Base-by-base conservation (phyloP, 2,797 vertebrate genomes). In the Babyrousa celebensis region DNA sequence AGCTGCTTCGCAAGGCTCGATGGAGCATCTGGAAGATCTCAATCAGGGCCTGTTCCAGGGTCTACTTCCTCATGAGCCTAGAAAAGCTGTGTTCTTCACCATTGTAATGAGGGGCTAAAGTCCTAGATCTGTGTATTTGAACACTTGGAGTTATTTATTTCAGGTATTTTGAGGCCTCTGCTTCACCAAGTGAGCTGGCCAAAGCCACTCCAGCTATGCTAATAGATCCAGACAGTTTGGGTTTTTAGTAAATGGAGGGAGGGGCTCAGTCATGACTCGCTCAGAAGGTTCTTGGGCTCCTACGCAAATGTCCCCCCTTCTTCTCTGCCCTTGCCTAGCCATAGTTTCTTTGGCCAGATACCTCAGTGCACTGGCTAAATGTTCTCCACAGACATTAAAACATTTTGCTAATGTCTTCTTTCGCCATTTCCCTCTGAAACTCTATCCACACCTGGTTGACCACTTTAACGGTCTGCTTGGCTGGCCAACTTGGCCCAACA, bases 381-480 rank as follows among this genome's bases (percentile, higher is more conserved):
- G 21, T 48, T 70, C 65, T 74, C 52, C 32, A 83, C 29, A 93
- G 87, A 78, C 32, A 56, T 89, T 14, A 83, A 95, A 93, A 62
- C 88, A 52, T 68, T 83, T 92, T 80, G n/a, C 67, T 67, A 78
- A 67, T 48, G 14, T 43, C 56, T 96, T 63, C 85, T 83, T 83
- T 92, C 63, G 78, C 9, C 17, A 15, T 89, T 87, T 75, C n/a
- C 85, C 70, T 91, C 40, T 60, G 88, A 96, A 63, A 87, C 29
- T 16, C 77, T 36, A 63, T 67, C 82, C 79, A 88, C 94, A 98
- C 91, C 96, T 97, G 97, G 63, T 21, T 89, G 83, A 89, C 77
- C 58, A 82, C 94, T 97, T 96, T 91, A 96, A 96, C 87, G 48
- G 63, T 91, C 93, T 93, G 18, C 60, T 84, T 91, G 89, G 90